Percentiles rank a stretch among this genome's conserved stretches.
These are phyloP conservation scores for Tinea semifulvella DNA, from an alignment of 2,888 invertebrate genomes.

Conservation along the genomic window DNA sequence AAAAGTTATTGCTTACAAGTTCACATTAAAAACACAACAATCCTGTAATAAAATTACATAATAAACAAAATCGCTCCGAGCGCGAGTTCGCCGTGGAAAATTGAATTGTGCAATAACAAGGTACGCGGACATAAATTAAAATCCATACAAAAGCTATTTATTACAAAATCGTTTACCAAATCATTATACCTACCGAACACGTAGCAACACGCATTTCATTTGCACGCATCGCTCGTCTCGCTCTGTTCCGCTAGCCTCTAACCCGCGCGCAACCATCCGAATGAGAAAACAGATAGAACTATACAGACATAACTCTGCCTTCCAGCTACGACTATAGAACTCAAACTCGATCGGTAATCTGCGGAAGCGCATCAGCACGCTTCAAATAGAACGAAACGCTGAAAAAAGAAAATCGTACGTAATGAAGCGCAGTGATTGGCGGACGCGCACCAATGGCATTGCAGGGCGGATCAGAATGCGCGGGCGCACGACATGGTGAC, in stretches of 20 bases:
- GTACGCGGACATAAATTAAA: neutral
- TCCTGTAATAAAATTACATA: neutral
- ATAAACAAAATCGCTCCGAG: neutral
- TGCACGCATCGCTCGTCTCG: conserved; percentile 35
- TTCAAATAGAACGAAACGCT: conserved; percentile 61
- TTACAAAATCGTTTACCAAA: neutral
- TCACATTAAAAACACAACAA: too few relatives aligned
- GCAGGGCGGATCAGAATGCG: conserved; percentile 38
- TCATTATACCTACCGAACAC: neutral
- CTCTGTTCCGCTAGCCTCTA: neutral
- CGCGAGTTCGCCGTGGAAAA: neutral
- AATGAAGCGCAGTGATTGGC: conserved; percentile 63
- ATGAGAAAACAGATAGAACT: neutral
- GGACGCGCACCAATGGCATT: conserved; percentile 52
- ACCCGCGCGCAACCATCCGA: conserved; percentile 49
- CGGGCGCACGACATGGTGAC: conserved; percentile 22
- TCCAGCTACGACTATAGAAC: conserved; percentile 22
- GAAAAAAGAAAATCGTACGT: conserved; percentile 58
- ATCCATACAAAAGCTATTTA: conserved; percentile 1
- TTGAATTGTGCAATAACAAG: conserved; percentile 2
- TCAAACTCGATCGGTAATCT: conserved; percentile 20
- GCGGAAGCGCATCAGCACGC: conserved; percentile 33
- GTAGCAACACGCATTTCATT: conserved; percentile 28
- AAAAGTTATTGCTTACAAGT: too few relatives aligned
- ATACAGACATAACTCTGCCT: neutral